phyloP scores from a whole-genome alignment of 2,797 vertebrate genomes.

The Platalea minor region DNA sequence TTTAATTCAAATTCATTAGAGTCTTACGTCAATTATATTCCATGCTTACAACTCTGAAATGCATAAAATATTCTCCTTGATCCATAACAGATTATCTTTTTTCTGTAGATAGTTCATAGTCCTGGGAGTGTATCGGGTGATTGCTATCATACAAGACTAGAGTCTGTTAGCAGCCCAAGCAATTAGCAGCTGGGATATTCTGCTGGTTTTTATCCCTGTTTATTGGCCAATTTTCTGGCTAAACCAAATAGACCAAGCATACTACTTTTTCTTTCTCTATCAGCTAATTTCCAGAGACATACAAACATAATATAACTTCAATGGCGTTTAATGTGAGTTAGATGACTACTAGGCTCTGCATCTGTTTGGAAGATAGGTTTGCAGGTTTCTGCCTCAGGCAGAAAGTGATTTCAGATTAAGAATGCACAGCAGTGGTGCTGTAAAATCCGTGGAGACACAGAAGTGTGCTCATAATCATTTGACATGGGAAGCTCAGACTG shows the following conservation, averaged over 20 bases:
- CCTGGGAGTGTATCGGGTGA: neutral
- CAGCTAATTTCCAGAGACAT: neutral
- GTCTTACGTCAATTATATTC: neutral
- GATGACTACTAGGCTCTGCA: neutral
- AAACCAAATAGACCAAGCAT: neutral
- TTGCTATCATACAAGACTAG: neutral
- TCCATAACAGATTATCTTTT: neutral
- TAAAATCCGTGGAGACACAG: neutral
- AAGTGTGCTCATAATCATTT: neutral
- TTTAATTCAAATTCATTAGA: neutral
- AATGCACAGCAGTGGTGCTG: neutral
- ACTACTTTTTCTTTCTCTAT: neutral
- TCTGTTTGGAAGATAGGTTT: neutral
- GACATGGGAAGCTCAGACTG: neutral
- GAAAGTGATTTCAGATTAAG: neutral
- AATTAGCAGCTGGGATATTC: neutral
- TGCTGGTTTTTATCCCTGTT: neutral
- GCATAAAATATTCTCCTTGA: neutral
- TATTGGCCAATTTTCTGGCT: neutral
- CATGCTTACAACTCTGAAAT: neutral
- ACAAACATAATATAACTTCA: neutral
- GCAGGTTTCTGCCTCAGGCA: conserved; percentile 3
- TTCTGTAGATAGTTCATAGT: neutral
- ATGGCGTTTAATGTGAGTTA: neutral
- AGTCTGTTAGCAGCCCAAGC: neutral